A percentile compares a stretch with the other conserved stretches of the same genome.
phyloP scores from a whole-genome alignment of 1,140 invertebrate genomes.

The Bombus polaris region DNA sequence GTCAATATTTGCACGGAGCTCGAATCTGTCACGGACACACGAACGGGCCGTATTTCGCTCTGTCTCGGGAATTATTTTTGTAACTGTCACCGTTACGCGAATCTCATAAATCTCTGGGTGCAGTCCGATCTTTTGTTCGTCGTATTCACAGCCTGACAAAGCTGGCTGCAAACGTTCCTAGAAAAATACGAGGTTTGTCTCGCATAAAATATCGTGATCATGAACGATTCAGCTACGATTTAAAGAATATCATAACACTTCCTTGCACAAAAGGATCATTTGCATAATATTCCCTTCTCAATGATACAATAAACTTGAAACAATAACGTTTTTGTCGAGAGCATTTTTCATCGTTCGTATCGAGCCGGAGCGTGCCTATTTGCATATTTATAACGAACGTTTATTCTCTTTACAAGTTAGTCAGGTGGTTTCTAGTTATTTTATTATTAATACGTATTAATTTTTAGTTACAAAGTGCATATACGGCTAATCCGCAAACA shows the following conservation, averaged over 20 bases:
- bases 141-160: conserved; percentile 20
- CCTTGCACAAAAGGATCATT: not conserved
- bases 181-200: conserved; percentile 13
- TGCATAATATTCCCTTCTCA: not conserved
- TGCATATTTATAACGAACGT: not conserved
- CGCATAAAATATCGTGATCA: not conserved
- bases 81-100: conserved; percentile 28
- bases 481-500: not conserved
- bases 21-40: conserved; percentile 33
- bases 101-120: conserved; percentile 33
- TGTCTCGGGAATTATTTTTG: conserved; percentile 36
- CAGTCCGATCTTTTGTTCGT: conserved; percentile 12
- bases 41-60: conserved; percentile 27
- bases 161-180: not conserved
- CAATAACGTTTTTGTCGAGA: not conserved
- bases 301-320: not conserved
- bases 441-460: not conserved
- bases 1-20: conserved; percentile 19
- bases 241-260: not conserved
- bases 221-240: not conserved
- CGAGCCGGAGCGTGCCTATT: not conserved
- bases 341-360: not conserved
- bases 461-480: not conserved
- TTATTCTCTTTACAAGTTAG: not conserved
- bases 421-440: not conserved